Conservation (phyloP, 2,113 vertebrate species). For the Rhynchomys soricoides region DNA sequence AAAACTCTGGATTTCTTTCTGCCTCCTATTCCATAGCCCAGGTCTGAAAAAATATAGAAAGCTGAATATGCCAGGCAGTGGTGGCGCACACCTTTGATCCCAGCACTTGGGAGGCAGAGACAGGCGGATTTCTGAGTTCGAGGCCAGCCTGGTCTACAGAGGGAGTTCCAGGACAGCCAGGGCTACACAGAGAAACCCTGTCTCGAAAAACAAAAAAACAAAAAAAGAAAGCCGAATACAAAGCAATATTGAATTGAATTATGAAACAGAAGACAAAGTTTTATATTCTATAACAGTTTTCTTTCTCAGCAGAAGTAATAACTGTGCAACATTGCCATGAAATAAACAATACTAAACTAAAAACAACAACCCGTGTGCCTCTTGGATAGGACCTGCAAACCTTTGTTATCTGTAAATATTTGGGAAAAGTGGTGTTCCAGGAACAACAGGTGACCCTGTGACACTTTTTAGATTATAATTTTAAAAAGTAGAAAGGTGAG, state of each 20-base stretch:
- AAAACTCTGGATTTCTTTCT: neutral
- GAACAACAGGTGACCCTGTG: conserved; percentile 21
- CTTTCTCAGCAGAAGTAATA: neutral
- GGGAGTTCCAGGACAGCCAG: too few species aligned
- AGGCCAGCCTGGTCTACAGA: too few species aligned
- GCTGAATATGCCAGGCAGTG: too few species aligned
- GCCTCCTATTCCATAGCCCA: neutral
- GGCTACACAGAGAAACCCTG: too few species aligned
- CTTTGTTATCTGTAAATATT: neutral
- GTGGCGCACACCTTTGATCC: too few species aligned
- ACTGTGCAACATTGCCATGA: neutral
- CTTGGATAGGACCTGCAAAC: neutral
- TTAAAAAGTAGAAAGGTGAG: neutral
- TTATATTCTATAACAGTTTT: neutral
- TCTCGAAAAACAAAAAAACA: too few species aligned
- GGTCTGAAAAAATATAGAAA: neutral
- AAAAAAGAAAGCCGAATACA: conserved; percentile 15
- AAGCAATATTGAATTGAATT: conserved; percentile 20
- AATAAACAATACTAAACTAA: neutral
- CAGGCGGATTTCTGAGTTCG: too few species aligned
- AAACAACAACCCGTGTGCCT: neutral
- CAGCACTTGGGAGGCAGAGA: too few species aligned
- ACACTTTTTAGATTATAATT: conserved; percentile 37
- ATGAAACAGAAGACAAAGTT: conserved; percentile 15
- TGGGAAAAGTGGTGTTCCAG: conserved; percentile 1